Evolutionary conservation across 2,113 vertebrate genomes (phyloP), one percentile per base, ranked within the genome.

Genomic region (Trichechus manatus): DNA sequence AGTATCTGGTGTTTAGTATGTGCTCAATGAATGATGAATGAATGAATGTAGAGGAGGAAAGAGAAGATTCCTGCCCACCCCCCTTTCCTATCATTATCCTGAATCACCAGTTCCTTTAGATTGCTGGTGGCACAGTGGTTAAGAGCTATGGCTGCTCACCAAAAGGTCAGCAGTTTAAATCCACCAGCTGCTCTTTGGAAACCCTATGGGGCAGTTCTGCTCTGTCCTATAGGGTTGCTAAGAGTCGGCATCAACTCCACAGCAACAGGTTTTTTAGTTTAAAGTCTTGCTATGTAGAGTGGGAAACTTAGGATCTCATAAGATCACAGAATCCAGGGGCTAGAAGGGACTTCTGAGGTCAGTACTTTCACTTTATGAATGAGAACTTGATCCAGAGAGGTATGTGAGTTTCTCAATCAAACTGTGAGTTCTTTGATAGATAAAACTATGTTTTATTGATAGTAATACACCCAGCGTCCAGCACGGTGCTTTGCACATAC

Each of bases 361-460:
- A 84, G 20, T 74, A 50, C 23, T 56, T 91, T 93, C 15, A 47
- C 91, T 88, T 77, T 68, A 72, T 39, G 75, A 96, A 94, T 25
- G 31, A 93, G 25, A 42, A 56, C 77, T 50, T 89, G 50, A 44
- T 87, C n/a, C 17, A 81, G 47, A 56, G 13, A 85, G 0, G 2
- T 74, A 22, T 56, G n/a, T 61, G 61, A 81, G 56, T 88, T 93
- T 88, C 82, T 94, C 44, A 42, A 15, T 56, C 64, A 72, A 84
- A 81, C 72, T 88, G 8, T 80, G 29, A 95, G 33, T 13, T 63
- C 44, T 19, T 31, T 47, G 25, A 36, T 70, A n/a, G 50, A 27
- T 91, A 39, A 13, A 70, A 42, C 59, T 78, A 6, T 47, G 15
- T 59, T 64, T 72, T 27, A 82, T 39, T 72, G 31, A 70, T 15